phyloP scores from a whole-genome alignment of 2,113 vertebrate genomes.

The Microtus richardsoni region DNA sequence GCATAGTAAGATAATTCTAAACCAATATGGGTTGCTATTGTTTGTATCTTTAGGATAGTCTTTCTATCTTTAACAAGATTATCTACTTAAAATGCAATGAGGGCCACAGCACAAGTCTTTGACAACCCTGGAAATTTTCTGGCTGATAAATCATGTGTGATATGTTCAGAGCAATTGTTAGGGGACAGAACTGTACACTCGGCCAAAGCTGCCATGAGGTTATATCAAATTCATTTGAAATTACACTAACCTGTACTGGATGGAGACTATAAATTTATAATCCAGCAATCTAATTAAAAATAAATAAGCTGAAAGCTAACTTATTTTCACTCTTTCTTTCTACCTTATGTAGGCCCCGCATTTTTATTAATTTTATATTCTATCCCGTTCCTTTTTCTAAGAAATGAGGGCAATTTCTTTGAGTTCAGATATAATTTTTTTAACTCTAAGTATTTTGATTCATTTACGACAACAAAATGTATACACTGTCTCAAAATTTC shows the following conservation, averaged over 20 bases:
- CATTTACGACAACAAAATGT: not conserved
- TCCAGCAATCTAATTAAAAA: not conserved
- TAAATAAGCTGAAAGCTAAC: not conserved
- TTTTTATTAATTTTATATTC: slow-evolving; percentile 56
- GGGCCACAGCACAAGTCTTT: not conserved
- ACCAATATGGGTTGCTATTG: slow-evolving; percentile 27
- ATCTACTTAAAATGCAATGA: not conserved
- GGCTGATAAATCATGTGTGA: not conserved
- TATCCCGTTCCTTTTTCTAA: not conserved
- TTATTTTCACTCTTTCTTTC: not conserved
- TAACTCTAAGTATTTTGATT: not conserved
- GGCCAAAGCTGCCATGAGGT: not conserved
- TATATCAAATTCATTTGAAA: not conserved
- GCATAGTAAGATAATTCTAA: not conserved
- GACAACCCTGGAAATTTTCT: not conserved
- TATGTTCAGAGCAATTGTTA: not conserved
- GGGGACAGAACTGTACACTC: not conserved
- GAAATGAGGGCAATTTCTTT: not conserved
- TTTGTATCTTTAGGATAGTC: not conserved
- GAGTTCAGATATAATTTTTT: not conserved
- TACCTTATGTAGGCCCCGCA: not conserved
- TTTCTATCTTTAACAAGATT: not conserved
- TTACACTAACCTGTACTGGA: not conserved
- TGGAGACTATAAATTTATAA: not conserved
- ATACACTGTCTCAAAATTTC: not conserved